Evolutionary conservation across 2,797 vertebrate genomes (phyloP).

Genomic region (Galagoides demidoff): DNA sequence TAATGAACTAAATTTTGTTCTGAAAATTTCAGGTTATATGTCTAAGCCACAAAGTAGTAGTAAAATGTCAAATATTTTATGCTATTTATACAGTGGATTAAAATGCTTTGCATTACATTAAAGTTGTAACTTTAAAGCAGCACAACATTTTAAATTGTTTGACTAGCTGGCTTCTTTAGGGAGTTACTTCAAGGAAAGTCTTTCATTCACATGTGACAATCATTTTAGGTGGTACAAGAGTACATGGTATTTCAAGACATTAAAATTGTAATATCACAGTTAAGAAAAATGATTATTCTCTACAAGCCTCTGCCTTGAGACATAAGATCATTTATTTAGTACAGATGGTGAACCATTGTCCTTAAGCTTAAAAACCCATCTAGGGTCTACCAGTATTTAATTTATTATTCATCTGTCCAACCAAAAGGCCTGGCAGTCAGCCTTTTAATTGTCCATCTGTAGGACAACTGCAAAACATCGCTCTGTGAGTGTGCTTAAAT

Average conservation of each 20-base stretch:
- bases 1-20: slow-evolving; percentile 39
- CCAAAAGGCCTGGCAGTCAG: neutral
- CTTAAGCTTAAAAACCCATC: neutral
- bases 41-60: slow-evolving; percentile 16
- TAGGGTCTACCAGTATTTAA: neutral
- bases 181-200: neutral
- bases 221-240: neutral
- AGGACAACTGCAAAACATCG: neutral
- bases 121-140: slow-evolving; percentile 60
- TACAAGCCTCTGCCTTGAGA: neutral
- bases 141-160: slow-evolving; percentile 73
- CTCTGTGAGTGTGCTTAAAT: neutral
- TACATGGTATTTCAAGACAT: slow-evolving; percentile 31
- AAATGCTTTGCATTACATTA: slow-evolving; percentile 68
- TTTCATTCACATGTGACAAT: neutral
- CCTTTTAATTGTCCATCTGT: neutral
- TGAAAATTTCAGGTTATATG: slow-evolving; percentile 45
- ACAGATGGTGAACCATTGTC: neutral
- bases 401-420: neutral
- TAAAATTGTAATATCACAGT: slow-evolving; percentile 31
- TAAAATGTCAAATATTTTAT: slow-evolving; percentile 59
- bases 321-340: neutral
- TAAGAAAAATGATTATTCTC: neutral
- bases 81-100: slow-evolving; percentile 67
- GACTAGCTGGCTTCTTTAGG: slow-evolving; percentile 29